Evolutionary conservation across 1,140 invertebrate species (phyloP).

Genomic region (Drosophila bifasciata): DNA sequence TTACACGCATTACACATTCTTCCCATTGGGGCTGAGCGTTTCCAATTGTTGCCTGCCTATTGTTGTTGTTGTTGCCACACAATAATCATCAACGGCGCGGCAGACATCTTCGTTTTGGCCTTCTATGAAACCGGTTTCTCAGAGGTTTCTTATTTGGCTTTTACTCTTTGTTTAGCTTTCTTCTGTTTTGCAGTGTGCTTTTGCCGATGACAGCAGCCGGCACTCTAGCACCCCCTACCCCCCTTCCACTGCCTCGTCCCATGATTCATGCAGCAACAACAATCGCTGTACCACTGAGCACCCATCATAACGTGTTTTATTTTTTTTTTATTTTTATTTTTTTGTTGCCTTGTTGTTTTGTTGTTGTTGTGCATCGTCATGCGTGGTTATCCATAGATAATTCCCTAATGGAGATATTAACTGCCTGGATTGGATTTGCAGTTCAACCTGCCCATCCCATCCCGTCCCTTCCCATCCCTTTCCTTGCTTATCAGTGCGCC

Average conservation of each 20-base stretch:
- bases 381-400: conserved; percentile 17
- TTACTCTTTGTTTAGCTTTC: conserved; percentile 72
- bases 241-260: conserved; percentile 4
- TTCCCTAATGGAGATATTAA: conserved; percentile 13
- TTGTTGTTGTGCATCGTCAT: conserved; percentile 20
- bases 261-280: conserved; percentile 53
- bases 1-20: conserved; percentile 69
- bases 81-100: conserved; percentile 28
- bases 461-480: too few species aligned
- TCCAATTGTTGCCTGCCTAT: conserved; percentile 46
- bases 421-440: conserved; percentile 13
- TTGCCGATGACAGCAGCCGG: conserved; percentile 71
- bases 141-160: conserved; percentile 68
- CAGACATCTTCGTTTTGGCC: conserved; percentile 55
- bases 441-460: too few species aligned
- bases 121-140: conserved; percentile 76
- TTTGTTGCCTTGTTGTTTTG: conserved; percentile 16
- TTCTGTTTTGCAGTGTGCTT: conserved; percentile 66
- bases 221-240: conserved; percentile 27
- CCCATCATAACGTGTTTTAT: conserved; percentile 24
- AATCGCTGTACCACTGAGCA: conserved; percentile 20
- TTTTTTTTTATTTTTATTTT: conserved; percentile 1
- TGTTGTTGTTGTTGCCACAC: conserved; percentile 23
- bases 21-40: conserved; percentile 44
- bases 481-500: conserved; percentile 12